These are phyloP conservation scores for Anaspis maculata DNA, from an alignment of 2,888 invertebrate species.

Conservation along the genomic window DNA sequence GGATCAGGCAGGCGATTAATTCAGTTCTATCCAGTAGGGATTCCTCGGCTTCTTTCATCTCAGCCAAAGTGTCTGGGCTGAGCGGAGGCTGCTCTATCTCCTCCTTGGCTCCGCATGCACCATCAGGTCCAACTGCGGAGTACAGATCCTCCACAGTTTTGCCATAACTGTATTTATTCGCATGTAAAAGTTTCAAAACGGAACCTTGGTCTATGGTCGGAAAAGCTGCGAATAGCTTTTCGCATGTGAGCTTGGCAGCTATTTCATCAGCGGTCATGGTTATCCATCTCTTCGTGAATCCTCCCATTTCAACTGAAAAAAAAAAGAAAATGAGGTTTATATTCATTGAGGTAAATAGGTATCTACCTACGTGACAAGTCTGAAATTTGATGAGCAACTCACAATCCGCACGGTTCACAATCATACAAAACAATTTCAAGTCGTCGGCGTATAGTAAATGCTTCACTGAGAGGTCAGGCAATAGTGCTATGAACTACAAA, in stretches of 20 bases:
- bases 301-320: too few relatives aligned
- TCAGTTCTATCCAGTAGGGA: too few relatives aligned
- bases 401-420: too few relatives aligned
- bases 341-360: too few relatives aligned
- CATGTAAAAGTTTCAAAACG: slow-evolving; percentile 59
- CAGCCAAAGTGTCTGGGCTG: slow-evolving; percentile 36
- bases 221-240: slow-evolving; percentile 63
- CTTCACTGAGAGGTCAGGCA: too few relatives aligned
- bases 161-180: slow-evolving; percentile 59
- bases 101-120: slow-evolving; percentile 15
- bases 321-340: too few relatives aligned
- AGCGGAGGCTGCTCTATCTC: slow-evolving; percentile 37
- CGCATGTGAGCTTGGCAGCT: slow-evolving; percentile 61
- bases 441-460: too few relatives aligned
- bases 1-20: too few relatives aligned
- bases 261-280: slow-evolving; percentile 54
- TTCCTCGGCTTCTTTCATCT: slow-evolving; percentile 44
- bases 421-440: too few relatives aligned
- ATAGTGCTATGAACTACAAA: too few relatives aligned
- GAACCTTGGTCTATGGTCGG: slow-evolving; percentile 57
- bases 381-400: too few relatives aligned
- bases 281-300: slow-evolving; percentile 39
- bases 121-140: slow-evolving; percentile 37
- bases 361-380: too few relatives aligned
- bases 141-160: slow-evolving; percentile 57